Conservation (phyloP, 2,888 invertebrate species). For the Drosophila neotestacea region DNA sequence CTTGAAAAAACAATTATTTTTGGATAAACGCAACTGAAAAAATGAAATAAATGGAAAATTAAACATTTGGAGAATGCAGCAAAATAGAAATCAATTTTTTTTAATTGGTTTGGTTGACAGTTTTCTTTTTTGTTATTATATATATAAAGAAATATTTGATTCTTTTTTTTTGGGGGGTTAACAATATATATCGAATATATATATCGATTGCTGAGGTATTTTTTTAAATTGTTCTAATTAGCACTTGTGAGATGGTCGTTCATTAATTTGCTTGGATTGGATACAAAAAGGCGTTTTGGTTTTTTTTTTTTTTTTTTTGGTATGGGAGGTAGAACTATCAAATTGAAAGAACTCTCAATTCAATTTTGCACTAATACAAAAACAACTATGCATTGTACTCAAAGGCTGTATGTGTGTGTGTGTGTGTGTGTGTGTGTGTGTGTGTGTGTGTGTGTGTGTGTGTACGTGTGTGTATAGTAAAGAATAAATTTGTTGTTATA, state of each 20-base stretch:
- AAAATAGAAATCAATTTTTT: constrained; percentile 52
- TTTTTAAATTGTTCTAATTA: constrained; percentile 69
- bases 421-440: constrained; percentile 1
- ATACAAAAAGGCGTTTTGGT: constrained; percentile 35
- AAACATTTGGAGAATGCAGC: constrained; percentile 49
- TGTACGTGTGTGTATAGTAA: constrained; percentile 13
- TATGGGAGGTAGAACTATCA: constrained; percentile 40
- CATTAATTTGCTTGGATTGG: constrained; percentile 60
- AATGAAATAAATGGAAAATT: constrained; percentile 39
- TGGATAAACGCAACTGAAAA: constrained; percentile 16
- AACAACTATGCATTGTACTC: constrained; percentile 49
- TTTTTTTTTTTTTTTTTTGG: constrained; percentile 21
- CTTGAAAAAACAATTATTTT: not conserved
- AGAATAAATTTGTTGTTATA: constrained; percentile 7
- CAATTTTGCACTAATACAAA: constrained; percentile 44
- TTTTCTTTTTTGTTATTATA: constrained; percentile 21
- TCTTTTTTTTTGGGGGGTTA: constrained; percentile 27
- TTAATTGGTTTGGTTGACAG: constrained; percentile 28
- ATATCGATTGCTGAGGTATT: constrained; percentile 45
- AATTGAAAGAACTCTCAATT: constrained; percentile 45
- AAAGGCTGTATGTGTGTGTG: constrained; percentile 17
- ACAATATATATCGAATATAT: constrained; percentile 36
- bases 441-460: no score
- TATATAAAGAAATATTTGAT: constrained; percentile 18
- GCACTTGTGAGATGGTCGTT: constrained; percentile 86